phyloP scores from a whole-genome alignment of 2,888 invertebrate genomes.

The Drosophila meridionalis region DNA sequence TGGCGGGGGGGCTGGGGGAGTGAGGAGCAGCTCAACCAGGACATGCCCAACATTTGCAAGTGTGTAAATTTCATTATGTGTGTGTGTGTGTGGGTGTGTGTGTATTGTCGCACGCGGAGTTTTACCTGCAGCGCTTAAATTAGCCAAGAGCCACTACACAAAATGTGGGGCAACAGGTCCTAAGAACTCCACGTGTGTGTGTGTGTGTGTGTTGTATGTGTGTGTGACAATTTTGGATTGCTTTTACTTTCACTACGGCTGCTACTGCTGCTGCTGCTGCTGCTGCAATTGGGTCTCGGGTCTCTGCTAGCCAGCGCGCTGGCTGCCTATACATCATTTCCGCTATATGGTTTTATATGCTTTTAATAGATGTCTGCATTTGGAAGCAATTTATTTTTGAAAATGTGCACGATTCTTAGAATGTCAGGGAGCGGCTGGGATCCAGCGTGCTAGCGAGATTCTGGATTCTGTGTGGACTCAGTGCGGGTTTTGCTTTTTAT shows the following conservation, averaged over 20 bases:
- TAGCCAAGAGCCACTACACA: constrained; percentile 47
- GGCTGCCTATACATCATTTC: constrained; percentile 72
- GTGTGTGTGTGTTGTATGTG: constrained; percentile 13
- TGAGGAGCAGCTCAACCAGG: constrained; percentile 1
- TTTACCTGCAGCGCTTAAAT: constrained; percentile 67
- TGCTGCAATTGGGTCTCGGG: constrained; percentile 41
- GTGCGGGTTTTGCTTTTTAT: constrained; percentile 55
- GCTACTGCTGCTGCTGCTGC: not conserved
- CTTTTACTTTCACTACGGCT: constrained; percentile 52
- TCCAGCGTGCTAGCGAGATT: constrained; percentile 24
- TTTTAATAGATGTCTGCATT: constrained; percentile 78
- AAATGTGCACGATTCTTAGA: constrained; percentile 37
- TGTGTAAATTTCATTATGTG: constrained; percentile 74
- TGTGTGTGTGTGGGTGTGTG: constrained; percentile 18
- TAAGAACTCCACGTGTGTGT: constrained; percentile 4
- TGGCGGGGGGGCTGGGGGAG: not conserved
- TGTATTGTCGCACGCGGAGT: constrained; percentile 12
- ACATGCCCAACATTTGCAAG: constrained; percentile 67
- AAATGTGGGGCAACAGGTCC: constrained; percentile 76
- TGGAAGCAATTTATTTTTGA: constrained; percentile 71
- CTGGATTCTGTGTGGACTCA: constrained; percentile 10
- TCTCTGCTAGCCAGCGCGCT: constrained; percentile 7
- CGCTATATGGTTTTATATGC: constrained; percentile 74
- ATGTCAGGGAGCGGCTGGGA: constrained; percentile 22
- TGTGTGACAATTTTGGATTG: constrained; percentile 24